Evolutionary conservation across 2,113 vertebrate genomes (phyloP).

Genomic region (Brachionichthys hirsutus): DNA sequence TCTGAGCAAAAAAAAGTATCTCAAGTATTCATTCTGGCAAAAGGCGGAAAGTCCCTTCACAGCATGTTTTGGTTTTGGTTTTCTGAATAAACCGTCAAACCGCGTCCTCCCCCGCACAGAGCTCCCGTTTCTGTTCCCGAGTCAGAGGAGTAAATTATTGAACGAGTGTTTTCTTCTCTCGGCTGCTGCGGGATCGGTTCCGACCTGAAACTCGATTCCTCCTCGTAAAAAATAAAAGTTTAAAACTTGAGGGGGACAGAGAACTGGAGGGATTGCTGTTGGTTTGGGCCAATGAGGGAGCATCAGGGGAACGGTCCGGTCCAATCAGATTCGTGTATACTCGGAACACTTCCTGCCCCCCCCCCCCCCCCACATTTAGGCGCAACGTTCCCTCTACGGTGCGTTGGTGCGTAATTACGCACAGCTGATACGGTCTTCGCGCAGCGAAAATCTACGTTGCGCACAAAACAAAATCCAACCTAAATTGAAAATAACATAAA

Average conservation of each 20-base stretch:
- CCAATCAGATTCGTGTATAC: slow-evolving; percentile 58
- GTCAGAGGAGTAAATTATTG: slow-evolving; percentile 77
- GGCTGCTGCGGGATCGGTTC: slow-evolving; percentile 70
- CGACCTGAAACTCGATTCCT: slow-evolving; percentile 76
- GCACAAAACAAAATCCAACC: too few relatives aligned
- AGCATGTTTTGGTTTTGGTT: slow-evolving; percentile 30
- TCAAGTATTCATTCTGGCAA: slow-evolving; percentile 66
- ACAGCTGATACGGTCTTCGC: too few relatives aligned
- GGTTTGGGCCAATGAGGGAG: slow-evolving; percentile 61
- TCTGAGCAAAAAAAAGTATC: slow-evolving; percentile 22
- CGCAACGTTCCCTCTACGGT: too few relatives aligned
- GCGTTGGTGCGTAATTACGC: too few relatives aligned
- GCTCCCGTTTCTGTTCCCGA: slow-evolving; percentile 2
- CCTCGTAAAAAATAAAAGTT: slow-evolving; percentile 72
- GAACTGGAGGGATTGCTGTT: slow-evolving; percentile 65
- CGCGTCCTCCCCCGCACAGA: slow-evolving; percentile 6
- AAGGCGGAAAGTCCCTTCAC: slow-evolving; percentile 29
- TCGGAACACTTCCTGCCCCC: slow-evolving; percentile 48
- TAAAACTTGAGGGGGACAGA: slow-evolving; percentile 73
- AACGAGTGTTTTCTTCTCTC: slow-evolving; percentile 65
- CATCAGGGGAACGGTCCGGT: slow-evolving; percentile 6
- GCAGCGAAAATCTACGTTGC: too few relatives aligned
- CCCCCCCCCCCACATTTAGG: too few relatives aligned
- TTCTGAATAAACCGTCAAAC: slow-evolving; percentile 6
- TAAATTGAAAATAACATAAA: too few relatives aligned